phyloP scores from a whole-genome alignment of 1,140 invertebrate species.

The Lithobius niger region DNA sequence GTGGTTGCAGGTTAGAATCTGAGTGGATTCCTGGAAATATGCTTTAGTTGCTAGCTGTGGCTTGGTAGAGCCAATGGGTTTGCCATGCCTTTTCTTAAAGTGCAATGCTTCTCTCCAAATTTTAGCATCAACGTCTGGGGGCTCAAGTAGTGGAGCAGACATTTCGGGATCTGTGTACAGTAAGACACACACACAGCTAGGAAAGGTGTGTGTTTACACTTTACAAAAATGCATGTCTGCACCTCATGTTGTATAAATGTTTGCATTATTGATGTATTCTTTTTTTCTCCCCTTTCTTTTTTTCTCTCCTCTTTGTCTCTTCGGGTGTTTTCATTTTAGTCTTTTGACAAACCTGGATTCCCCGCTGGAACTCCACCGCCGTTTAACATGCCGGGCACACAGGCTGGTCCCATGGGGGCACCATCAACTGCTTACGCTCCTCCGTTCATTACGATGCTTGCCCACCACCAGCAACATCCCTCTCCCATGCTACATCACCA shows the following conservation, averaged over 20 bases:
- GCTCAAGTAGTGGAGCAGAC: conserved; percentile 37
- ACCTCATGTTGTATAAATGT: neutral
- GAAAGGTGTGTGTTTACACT: conserved; percentile 54
- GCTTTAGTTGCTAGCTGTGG: too few relatives aligned
- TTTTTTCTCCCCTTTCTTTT: conserved; percentile 14
- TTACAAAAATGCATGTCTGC: neutral
- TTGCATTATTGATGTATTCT: neutral
- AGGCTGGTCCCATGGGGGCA: conserved; percentile 49
- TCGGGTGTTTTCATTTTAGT: conserved; percentile 37
- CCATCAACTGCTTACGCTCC: conserved; percentile 40
- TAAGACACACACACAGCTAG: conserved; percentile 54
- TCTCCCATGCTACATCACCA: conserved; percentile 55
- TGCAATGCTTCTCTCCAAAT: too few relatives aligned
- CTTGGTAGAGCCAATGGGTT: too few relatives aligned
- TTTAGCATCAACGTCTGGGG: conserved; percentile 4
- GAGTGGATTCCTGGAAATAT: too few relatives aligned
- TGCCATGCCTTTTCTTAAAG: too few relatives aligned
- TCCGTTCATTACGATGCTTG: conserved; percentile 57
- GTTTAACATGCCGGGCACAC: conserved; percentile 55
- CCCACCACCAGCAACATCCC: conserved; percentile 44
- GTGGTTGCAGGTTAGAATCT: too few relatives aligned
- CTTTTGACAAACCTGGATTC: conserved; percentile 70
- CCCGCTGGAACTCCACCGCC: conserved; percentile 69
- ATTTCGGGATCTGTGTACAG: conserved; percentile 46
- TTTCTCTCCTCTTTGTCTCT: neutral